These are phyloP conservation scores for Sarcophaga rosellei DNA, from an alignment of 2,888 invertebrate species.

Conservation along the genomic window DNA sequence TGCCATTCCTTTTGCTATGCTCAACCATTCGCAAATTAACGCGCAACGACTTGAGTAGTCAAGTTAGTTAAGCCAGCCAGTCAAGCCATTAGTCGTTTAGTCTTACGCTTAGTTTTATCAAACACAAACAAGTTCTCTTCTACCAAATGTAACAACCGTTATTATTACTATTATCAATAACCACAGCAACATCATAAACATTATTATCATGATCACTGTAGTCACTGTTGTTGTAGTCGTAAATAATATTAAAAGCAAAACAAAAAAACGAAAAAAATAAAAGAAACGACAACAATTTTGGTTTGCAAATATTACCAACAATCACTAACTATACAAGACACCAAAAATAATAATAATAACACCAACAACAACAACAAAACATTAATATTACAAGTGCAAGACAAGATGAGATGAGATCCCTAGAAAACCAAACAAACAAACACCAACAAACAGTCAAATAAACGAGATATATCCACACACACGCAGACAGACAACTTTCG, in stretches of 20 bases:
- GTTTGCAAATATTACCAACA: constrained; percentile 15
- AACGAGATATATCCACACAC: neutral
- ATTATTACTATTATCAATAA: constrained; percentile 33
- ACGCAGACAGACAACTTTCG: neutral
- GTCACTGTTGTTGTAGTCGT: neutral
- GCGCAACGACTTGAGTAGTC: constrained; percentile 65
- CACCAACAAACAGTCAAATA: neutral
- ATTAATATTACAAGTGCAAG: constrained; percentile 29
- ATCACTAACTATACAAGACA: neutral
- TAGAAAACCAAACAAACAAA: constrained; percentile 10
- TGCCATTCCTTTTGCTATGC: constrained; percentile 59
- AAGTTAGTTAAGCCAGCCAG: constrained; percentile 59
- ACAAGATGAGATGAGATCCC: neutral
- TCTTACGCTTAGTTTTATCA: constrained; percentile 63
- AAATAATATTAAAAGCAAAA: neutral
- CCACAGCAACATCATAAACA: constrained; percentile 14
- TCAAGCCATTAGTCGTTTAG: constrained; percentile 64
- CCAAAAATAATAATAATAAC: neutral
- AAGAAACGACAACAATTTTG: neutral
- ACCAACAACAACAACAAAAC: constrained; percentile 8
- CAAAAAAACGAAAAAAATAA: neutral
- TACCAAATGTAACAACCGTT: constrained; percentile 42
- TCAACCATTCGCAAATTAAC: constrained; percentile 63
- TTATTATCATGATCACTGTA: neutral
- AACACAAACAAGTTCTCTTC: constrained; percentile 56